Percentiles rank a stretch among this genome's conserved stretches.
Evolutionary conservation across 2,888 invertebrate species (phyloP).

Genomic region (Hirtodrosophila histrioides): DNA sequence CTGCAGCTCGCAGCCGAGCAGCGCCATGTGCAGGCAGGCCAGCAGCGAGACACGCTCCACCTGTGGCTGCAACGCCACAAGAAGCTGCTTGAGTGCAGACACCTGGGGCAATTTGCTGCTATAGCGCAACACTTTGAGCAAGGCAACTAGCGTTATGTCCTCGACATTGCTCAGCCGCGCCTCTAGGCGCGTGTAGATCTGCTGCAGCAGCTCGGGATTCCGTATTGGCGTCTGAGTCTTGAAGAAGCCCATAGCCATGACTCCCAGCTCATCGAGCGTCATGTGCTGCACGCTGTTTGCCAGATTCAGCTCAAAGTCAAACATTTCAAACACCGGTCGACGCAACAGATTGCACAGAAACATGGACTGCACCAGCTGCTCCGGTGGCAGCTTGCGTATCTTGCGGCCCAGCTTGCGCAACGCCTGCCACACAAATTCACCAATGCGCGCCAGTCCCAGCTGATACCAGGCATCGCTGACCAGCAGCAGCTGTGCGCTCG

Average conservation of each 20-base stretch:
- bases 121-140: conserved; percentile 87
- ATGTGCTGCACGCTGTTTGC: conserved; percentile 86
- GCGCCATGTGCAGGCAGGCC: conserved; percentile 88
- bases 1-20: conserved; percentile 86
- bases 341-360: conserved; percentile 88
- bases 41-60: conserved; percentile 87
- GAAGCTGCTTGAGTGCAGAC: conserved; percentile 85
- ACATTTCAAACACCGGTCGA: conserved; percentile 86
- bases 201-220: conserved; percentile 84
- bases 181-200: conserved; percentile 86
- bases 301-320: conserved; percentile 88
- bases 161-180: conserved; percentile 86
- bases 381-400: conserved; percentile 86
- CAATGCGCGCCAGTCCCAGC: conserved; percentile 85
- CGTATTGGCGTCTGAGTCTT: conserved; percentile 89
- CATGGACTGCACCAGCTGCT: conserved; percentile 88
- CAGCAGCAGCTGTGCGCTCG: conserved; percentile 85
- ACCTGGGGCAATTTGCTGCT: conserved; percentile 85
- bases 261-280: conserved; percentile 88
- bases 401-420: conserved; percentile 86
- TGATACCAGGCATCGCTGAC: conserved; percentile 88
- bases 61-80: conserved; percentile 86
- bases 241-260: conserved; percentile 91
- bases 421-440: conserved; percentile 86
- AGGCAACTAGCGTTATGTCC: conserved; percentile 88